phyloP scores from a whole-genome alignment of 64 coral and sea anemone species.

The Porites australiensis region DNA sequence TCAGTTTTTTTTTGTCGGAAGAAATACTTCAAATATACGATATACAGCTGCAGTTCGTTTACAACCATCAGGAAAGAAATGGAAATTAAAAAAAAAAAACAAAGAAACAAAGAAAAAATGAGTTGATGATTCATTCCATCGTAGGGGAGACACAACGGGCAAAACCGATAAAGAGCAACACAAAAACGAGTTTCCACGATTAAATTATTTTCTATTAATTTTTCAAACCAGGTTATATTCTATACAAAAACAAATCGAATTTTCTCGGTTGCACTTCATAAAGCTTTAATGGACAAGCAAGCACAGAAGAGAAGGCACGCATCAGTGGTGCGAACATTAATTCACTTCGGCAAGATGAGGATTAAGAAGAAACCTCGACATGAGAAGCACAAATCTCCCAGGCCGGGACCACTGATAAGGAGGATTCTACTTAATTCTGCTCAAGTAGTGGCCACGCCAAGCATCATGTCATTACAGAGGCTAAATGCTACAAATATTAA shows the following conservation, averaged over 20 bases:
- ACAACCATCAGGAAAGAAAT: slow-evolving; percentile 10
- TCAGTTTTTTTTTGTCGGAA: not conserved
- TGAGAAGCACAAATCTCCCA: not conserved
- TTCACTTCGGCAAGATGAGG: slow-evolving; percentile 34
- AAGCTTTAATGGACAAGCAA: slow-evolving; percentile 40
- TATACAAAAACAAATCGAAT: slow-evolving; percentile 21
- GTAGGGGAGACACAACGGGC: not conserved
- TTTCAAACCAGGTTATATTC: not conserved
- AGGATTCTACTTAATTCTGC: slow-evolving; percentile 68
- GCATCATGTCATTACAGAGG: slow-evolving; percentile 35
- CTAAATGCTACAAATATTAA: slow-evolving; percentile 20
- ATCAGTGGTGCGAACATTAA: not conserved
- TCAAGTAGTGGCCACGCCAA: slow-evolving; percentile 31
- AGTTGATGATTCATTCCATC: too few relatives aligned
- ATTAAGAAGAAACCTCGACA: not conserved
- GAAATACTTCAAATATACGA: not conserved
- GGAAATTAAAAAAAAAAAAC: not conserved
- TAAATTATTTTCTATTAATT: slow-evolving; percentile 3
- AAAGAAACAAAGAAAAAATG: too few relatives aligned
- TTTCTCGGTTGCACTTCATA: slow-evolving; percentile 11
- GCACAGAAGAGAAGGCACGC: not conserved
- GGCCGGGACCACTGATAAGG: slow-evolving; percentile 48
- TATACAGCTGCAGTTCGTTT: not conserved
- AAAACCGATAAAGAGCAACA: slow-evolving; percentile 28
- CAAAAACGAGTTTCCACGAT: not conserved